Evolutionary conservation across 1,140 invertebrate species (phyloP).

Genomic region (Temnothorax longispinosus): DNA sequence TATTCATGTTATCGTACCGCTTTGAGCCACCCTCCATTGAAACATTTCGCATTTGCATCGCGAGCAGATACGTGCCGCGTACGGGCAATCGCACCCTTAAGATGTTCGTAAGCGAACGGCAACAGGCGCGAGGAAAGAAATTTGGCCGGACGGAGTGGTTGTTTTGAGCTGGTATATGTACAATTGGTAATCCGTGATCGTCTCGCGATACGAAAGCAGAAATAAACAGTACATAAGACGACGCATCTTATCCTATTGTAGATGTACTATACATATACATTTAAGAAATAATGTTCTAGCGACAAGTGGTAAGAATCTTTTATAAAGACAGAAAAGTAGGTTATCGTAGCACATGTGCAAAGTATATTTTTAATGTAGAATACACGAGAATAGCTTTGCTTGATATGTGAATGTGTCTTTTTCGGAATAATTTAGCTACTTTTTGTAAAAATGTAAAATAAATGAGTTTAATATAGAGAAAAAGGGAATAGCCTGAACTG

Average conservation of each 20-base stretch:
- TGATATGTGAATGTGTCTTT: background rate
- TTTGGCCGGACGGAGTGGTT: slow-evolving; percentile 33
- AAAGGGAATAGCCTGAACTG: background rate
- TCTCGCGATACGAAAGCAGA: background rate
- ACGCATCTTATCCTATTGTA: slow-evolving; percentile 31
- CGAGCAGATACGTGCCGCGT: slow-evolving; percentile 7
- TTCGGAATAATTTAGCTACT: background rate
- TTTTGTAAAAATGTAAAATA: background rate
- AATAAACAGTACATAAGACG: background rate
- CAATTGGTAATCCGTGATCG: slow-evolving; percentile 43
- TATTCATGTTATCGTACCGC: slow-evolving; percentile 80
- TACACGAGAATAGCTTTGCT: background rate
- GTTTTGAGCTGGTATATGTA: slow-evolving; percentile 34
- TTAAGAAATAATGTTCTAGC: slow-evolving; percentile 16
- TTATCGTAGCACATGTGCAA: background rate
- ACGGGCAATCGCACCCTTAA: slow-evolving; percentile 39
- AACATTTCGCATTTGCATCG: slow-evolving; percentile 72
- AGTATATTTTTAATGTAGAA: background rate
- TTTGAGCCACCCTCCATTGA: slow-evolving; percentile 73
- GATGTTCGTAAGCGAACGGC: background rate
- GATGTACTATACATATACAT: slow-evolving; percentile 61
- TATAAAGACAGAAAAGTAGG: background rate
- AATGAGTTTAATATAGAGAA: background rate
- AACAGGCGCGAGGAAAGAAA: slow-evolving; percentile 6
- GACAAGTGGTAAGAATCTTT: background rate